A percentile compares a stretch with the other conserved stretches of the same genome.
Evolutionary conservation across 2,888 invertebrate species (phyloP).

Genomic region (Cerastoderma edule): DNA sequence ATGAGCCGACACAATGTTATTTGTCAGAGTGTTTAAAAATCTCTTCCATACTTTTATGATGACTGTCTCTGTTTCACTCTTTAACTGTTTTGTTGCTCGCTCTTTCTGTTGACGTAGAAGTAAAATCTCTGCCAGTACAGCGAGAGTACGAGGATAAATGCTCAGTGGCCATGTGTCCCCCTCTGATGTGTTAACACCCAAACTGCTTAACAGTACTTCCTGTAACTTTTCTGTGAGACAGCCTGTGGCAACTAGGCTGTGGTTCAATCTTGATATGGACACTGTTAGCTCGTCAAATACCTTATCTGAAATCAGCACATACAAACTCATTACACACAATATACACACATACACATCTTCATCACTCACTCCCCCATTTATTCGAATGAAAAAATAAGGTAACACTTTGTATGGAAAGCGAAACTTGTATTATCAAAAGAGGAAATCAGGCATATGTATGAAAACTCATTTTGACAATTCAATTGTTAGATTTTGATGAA

Average conservation of each 20-base stretch:
- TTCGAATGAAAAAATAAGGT: too few species aligned
- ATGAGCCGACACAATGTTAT: conserved; percentile 89
- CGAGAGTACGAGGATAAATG: conserved; percentile 91
- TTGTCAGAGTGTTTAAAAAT: conserved; percentile 93
- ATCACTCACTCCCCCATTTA: too few species aligned
- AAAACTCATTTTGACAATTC: too few species aligned
- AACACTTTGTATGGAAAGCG: too few species aligned
- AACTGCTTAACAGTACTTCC: conserved; percentile 87
- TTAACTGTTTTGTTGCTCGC: conserved; percentile 86
- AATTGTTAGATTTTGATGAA: too few species aligned
- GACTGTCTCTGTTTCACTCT: conserved; percentile 94
- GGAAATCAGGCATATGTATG: too few species aligned
- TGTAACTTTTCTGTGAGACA: conserved; percentile 88
- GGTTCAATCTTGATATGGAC: conserved; percentile 91
- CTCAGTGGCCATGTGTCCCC: conserved; percentile 89
- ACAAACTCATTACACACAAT: too few species aligned
- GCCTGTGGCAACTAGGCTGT: conserved; percentile 90
- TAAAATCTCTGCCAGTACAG: conserved; percentile 92
- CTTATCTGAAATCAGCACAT: conserved; percentile 65
- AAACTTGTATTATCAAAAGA: too few species aligned
- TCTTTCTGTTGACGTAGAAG: conserved; percentile 86
- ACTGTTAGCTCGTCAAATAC: conserved; percentile 89
- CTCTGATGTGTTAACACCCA: conserved; percentile 90
- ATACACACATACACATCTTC: too few species aligned
- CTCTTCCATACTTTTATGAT: conserved; percentile 97